Evolutionary conservation across 1,140 invertebrate genomes (phyloP).

Genomic region (Pseudomyrmex sp.): DNA sequence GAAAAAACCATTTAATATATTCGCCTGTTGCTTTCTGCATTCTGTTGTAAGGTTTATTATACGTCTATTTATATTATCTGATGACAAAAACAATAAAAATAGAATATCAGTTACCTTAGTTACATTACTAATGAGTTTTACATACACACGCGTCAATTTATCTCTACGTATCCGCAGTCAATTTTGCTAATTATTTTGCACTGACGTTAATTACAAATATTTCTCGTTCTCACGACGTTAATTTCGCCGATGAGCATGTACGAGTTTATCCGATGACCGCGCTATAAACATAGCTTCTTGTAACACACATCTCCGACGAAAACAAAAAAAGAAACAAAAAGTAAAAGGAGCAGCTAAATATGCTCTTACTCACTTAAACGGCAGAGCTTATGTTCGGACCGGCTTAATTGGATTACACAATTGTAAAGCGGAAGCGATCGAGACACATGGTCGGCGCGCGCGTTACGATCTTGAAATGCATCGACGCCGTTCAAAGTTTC

Average conservation of each 20-base stretch:
- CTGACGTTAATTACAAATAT: slow-evolving; percentile 11
- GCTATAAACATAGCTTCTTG: slow-evolving; percentile 25
- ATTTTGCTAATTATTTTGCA: neutral
- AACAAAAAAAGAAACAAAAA: neutral
- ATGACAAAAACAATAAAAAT: neutral
- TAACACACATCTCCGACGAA: slow-evolving; percentile 14
- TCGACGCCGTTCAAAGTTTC: slow-evolving; percentile 11
- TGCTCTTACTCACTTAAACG: neutral
- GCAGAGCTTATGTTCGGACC: neutral
- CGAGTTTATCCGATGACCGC: neutral
- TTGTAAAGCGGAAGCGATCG: slow-evolving; percentile 32
- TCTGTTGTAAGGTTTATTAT: neutral
- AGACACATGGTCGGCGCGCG: too few species aligned
- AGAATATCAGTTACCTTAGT: neutral
- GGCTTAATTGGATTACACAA: slow-evolving; percentile 45
- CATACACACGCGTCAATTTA: too few species aligned
- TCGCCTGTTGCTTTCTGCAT: slow-evolving; percentile 11
- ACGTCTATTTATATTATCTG: neutral
- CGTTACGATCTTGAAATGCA: slow-evolving; percentile 33
- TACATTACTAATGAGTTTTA: too few species aligned
- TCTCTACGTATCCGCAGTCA: neutral
- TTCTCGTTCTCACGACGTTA: neutral
- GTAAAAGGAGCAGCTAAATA: neutral
- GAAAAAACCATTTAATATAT: slow-evolving; percentile 49
- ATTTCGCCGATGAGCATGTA: slow-evolving; percentile 12